Evolutionary conservation across 2,113 vertebrate genomes (phyloP), one percentile per base, ranked within the genome.

Genomic region (Upupa epops): DNA sequence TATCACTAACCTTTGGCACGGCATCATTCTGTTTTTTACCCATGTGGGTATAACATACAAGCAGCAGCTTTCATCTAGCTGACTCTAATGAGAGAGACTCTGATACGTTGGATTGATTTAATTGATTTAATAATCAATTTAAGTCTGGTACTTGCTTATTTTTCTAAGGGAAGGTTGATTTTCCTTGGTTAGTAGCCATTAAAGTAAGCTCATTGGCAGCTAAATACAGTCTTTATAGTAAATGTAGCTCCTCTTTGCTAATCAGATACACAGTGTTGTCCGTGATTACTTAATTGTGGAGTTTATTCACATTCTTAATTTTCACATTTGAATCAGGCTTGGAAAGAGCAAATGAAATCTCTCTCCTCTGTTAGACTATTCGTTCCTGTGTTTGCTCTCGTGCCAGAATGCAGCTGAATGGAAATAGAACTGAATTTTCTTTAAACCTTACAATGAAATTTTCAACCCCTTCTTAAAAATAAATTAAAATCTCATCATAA

Each of bases 81-180:
- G 14, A 34, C 52, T 89, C 68, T 86, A 54, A 85, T 56, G 52
- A 77, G 87, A 76, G 64, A 75, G 71, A 36, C 69, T 79, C 65
- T 86, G 65, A 83, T 73, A 66, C 66, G 46, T 78, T 72, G 65
- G 61, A 90, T 95, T 92, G 91, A 94, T 93, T 86, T 86, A 71
- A 93, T 90, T 93, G 86, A 95, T 94, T 92, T 75, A 64, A 89
- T 89, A 87, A 89, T 90, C 89, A 76, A 91, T 89, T 93, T 84
- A 81, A 79, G 91, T 86, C 64, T 82, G 84, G 66, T 94, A 94
- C 66, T 92, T 84, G 22, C 77, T 78, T 93, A 72, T 92, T 95
- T 92, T 93, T 86, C 65, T 61, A 82, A 78, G 74, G 70, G 82
- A 69, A 46, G 40, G 77, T 92, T 96, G 91, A 72, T 94, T 93